Evolutionary conservation across 2,888 invertebrate genomes (phyloP), one percentile per base, ranked within the genome.

Genomic region (Dynastes tityus): DNA sequence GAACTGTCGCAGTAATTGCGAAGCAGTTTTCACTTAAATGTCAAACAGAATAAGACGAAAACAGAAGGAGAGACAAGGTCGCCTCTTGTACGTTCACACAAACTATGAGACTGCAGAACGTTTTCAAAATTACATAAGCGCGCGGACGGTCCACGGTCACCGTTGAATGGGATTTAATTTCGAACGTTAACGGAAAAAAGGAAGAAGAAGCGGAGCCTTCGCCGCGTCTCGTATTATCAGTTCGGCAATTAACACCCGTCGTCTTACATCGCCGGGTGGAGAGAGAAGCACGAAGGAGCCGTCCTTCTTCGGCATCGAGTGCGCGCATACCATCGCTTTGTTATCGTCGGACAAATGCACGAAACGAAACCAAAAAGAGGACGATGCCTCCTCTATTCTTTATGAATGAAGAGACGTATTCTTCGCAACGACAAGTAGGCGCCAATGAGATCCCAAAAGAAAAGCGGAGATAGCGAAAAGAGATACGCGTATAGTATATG

Each of bases 361-460:
- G 67, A 55, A 79, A 80, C 75, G 76, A 79, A 75, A 78, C 75
- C 75, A 78, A 78, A 74, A 78, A 58, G 78, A 67, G 37, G 58
- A 67, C 40, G 65, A 63, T 75, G 74, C 51, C 63, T 68, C 29
- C 68, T 68, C 73, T 63, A 76, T 75, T 58, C 75, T 68, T 80
- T 76, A 79, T 80, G 80, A 81, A 81, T 81, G 81, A 80, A 80
- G 64, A 70, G 75, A 77, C 58, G 75, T 61, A 78, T 80, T 77
- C 74, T 81, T 77, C 68, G 78, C 68, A 80, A 78, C 79, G 80
- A 81, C 81, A 78, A 80, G 79, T 73, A 81, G 83, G 83, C 82
- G 83, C 83, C 83, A 81, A 75, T 80, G 79, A 78, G 78, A 79
- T 78, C 40, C 74, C 74, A 64, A 80, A 79, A 80, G 78, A 81